Base-by-base conservation (phyloP, 2,113 vertebrate genomes). In the Cyanoderma ruficeps region DNA sequence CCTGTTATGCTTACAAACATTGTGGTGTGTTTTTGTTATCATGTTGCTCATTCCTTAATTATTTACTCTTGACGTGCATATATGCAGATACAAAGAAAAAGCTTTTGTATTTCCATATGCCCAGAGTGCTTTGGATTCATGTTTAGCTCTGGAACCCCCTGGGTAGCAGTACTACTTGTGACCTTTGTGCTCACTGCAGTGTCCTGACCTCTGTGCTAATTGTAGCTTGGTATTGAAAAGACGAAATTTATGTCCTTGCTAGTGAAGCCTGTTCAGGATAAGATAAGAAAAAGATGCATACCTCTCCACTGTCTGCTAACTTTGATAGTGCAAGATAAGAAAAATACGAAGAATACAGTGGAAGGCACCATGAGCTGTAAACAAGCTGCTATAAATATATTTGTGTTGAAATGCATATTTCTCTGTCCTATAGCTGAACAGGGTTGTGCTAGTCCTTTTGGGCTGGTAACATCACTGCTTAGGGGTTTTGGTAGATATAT, bases 221-320 rank as follows among this genome's bases (percentile, higher is more conserved):
- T 91, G 70, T 84, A 69, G 61, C n/a, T 71, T 41, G 22, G 57
- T 88, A 94, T 57, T 83, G 79, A 90, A 95, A 93, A 83, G 90
- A 30, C 23, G 86, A 31, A 76, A 69, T 88, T 93, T 82, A 80
- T 90, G 71, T 77, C 75, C 83, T 86, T 75, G n/a, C 88, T 92
- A 92, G 71, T 42, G 35, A 92, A 93, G 80, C 59, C 83, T 83
- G 75, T 50, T 86, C 55, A 83, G 94, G 88, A 63, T 92, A 95
- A 91, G 93, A 83, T 95, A 94, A 88, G 79, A 64, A 57, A 91
- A 80, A 83, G 88, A 80, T 69, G 39, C 55, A 72, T 92, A 74
- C 75, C 50, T 93, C 65, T 88, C 50, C 83, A 53, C 42, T 86
- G 39, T 80, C 90, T 90, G 92, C 55, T 93, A 46, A 80, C 28